Conservation (phyloP, 2,113 vertebrate species). For the Agapornis roseicollis region DNA sequence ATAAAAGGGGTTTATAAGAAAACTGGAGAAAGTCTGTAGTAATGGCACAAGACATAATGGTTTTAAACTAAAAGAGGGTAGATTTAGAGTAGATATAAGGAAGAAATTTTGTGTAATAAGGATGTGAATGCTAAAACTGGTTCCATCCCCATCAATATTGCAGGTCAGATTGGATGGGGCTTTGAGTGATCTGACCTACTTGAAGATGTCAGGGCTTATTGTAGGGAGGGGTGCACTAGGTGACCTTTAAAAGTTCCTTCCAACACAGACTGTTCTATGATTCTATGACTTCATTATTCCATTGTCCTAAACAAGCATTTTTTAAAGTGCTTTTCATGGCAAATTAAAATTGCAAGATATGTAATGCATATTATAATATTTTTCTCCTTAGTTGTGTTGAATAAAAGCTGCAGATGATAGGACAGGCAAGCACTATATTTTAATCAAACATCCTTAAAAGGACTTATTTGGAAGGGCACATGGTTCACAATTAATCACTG, state of each 20-base stretch:
- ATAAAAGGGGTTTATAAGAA: not conserved
- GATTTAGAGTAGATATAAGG: not conserved
- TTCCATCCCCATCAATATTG: not conserved
- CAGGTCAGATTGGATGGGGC: not conserved
- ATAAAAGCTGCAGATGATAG: not conserved
- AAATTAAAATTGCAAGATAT: not conserved
- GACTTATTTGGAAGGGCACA: not conserved
- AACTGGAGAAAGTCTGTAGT: fast-evolving
- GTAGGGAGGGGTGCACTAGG: not conserved
- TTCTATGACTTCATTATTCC: not conserved
- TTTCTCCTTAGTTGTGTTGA: not conserved
- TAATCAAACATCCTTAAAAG: not conserved
- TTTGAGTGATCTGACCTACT: not conserved
- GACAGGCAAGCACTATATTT: not conserved
- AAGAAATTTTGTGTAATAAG: not conserved
- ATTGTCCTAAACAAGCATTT: not conserved
- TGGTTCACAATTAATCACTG: not conserved
- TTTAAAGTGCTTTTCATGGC: not conserved
- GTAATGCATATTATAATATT: not conserved
- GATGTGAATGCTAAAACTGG: not conserved
- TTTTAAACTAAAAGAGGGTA: not conserved
- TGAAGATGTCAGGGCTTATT: not conserved
- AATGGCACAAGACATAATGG: fast-evolving
- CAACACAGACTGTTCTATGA: not conserved
- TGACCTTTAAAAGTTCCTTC: not conserved